phyloP scores from a whole-genome alignment of 2,113 vertebrate genomes.

The Cyanistes caeruleus region DNA sequence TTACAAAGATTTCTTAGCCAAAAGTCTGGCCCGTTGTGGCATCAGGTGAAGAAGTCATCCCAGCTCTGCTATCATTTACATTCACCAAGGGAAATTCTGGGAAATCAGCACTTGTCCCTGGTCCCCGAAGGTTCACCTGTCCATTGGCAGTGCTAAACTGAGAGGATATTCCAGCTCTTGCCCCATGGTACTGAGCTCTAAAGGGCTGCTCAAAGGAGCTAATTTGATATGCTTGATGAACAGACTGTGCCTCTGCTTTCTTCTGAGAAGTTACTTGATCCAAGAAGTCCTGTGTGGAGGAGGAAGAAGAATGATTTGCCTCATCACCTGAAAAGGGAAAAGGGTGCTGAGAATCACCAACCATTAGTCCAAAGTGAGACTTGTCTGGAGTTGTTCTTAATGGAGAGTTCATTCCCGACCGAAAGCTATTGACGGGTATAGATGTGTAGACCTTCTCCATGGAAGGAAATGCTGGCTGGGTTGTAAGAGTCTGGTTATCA shows the following conservation, averaged over 20 bases:
- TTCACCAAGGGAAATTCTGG: constrained; percentile 95
- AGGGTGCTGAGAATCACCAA: constrained; percentile 94
- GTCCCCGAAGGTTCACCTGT: constrained; percentile 92
- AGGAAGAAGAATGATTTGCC: constrained; percentile 88
- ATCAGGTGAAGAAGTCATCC: constrained; percentile 94
- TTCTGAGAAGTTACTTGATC: constrained; percentile 95
- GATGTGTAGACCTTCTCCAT: constrained; percentile 93
- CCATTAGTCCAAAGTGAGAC: constrained; percentile 94
- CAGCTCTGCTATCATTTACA: constrained; percentile 94
- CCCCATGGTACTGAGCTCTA: constrained; percentile 90
- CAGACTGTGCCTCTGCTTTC: constrained; percentile 92
- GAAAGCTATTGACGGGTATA: constrained; percentile 88
- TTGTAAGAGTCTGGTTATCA: constrained; percentile 89
- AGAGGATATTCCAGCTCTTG: constrained; percentile 88
- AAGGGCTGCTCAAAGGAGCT: constrained; percentile 95
- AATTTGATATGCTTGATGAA: constrained; percentile 95
- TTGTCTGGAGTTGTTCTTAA: constrained; percentile 94
- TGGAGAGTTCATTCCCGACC: constrained; percentile 93
- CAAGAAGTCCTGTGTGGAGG: constrained; percentile 94
- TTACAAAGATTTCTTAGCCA: constrained; percentile 84
- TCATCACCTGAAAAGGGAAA: constrained; percentile 98
- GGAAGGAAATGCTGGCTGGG: constrained; percentile 91
- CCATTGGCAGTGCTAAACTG: constrained; percentile 95
- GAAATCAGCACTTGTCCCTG: constrained; percentile 90
- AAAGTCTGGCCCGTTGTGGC: constrained; percentile 94